Evolutionary conservation across 2,797 vertebrate genomes (phyloP), one percentile per base, ranked within the genome.

Genomic region (Morelia viridis): DNA sequence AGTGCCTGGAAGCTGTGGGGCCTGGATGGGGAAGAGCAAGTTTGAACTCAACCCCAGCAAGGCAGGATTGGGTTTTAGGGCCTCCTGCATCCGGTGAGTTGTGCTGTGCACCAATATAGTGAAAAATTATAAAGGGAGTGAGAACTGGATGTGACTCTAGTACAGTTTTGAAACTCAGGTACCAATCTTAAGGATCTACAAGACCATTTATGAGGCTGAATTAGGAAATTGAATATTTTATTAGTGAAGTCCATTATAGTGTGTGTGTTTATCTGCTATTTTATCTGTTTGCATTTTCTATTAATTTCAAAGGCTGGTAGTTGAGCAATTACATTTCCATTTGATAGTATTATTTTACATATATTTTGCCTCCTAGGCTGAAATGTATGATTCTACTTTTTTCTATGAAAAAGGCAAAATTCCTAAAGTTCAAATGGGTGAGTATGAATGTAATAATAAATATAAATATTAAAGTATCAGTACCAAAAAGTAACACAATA

Each of bases 361-460:
- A 22, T 71, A 62, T 93, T 94, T 94, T 83, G 68, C 92, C 84
- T 26, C 91, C 91, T 94, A 99, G 99, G 97, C 94, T 10, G 97
- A 98, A 95, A 98, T 99, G 98, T 97, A 94, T 13, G 98, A 99
- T 94, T 92, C 98, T 19, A 96, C 98, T 0, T 97, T 98, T 92
- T 99, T 98, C 96, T 99, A 99, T 89, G 97, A 98, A 94, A 98
- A 98, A 88, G 93, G 92, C 94, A 98, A 96, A 15, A 91, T 99
- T 90, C 97, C 97, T 80, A 96, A 94, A 57, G 93, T 99, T 31
- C 96, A 91, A 85, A 97, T 99, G 95, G 98, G 99, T 99, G 97
- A 98, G 98, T 97, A 87, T 64, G 19, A n/a, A 65, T 31, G 46
- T 89, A 58, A 28, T 31, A 17, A n/a, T n/a, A 50, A 7, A 5